Evolutionary conservation across 2,888 invertebrate genomes (phyloP).

Genomic region (Shargacucullia verbasci): DNA sequence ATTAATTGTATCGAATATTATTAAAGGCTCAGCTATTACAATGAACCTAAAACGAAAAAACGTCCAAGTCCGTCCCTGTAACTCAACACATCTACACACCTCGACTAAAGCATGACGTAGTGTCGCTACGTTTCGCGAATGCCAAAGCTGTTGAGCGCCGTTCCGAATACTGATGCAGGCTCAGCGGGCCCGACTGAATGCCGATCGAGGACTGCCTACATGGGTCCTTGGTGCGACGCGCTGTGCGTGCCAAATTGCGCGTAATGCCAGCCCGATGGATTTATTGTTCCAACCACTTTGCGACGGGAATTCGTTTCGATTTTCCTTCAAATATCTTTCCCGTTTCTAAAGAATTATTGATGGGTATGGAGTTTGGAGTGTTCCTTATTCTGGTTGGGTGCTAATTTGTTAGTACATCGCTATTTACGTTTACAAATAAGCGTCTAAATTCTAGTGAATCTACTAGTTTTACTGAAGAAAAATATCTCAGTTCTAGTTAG

Average conservation of each 20-base stretch:
- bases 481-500: neutral
- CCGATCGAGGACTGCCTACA: slow-evolving; percentile 68
- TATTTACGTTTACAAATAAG: neutral
- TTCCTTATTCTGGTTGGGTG: neutral
- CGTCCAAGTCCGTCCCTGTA: slow-evolving; percentile 69
- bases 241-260: slow-evolving; percentile 56
- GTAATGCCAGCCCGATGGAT: slow-evolving; percentile 67
- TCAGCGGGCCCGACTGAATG: slow-evolving; percentile 63
- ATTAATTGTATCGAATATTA: no score
- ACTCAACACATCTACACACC: slow-evolving; percentile 68
- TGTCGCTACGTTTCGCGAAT: slow-evolving; percentile 78
- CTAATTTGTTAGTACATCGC: neutral
- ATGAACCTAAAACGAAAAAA: neutral
- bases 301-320: slow-evolving; percentile 57
- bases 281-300: slow-evolving; percentile 66
- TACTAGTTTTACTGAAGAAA: neutral
- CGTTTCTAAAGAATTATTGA: slow-evolving; percentile 42
- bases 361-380: slow-evolving; percentile 12
- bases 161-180: slow-evolving; percentile 70
- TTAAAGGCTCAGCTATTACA: no score
- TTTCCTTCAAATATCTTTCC: slow-evolving; percentile 52
- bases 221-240: slow-evolving; percentile 66
- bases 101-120: slow-evolving; percentile 84
- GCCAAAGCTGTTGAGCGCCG: slow-evolving; percentile 60
- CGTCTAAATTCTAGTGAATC: neutral